These are phyloP conservation scores for Coenonympha arcania DNA, from an alignment of 2,888 invertebrate species.

Conservation along the genomic window DNA sequence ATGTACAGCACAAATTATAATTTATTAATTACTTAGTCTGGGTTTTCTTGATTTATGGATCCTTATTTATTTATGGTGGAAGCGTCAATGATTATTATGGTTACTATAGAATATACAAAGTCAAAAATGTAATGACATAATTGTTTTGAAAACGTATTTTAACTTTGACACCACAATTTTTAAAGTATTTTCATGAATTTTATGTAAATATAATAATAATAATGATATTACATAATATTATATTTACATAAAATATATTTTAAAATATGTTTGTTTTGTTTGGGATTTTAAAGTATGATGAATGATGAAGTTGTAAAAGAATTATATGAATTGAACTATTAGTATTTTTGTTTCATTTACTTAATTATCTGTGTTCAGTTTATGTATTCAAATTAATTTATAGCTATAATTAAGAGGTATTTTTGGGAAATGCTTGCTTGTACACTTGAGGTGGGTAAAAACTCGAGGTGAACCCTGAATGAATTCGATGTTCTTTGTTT, in stretches of 20 bases:
- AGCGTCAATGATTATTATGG: neutral
- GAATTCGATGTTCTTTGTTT: too few relatives aligned
- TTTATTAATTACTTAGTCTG: constrained; percentile 4
- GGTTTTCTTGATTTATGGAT: neutral
- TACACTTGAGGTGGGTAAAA: too few relatives aligned
- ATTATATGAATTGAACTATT: constrained; percentile 49
- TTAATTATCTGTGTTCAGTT: neutral
- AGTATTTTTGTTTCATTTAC: constrained; percentile 24
- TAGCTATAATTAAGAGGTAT: too few relatives aligned
- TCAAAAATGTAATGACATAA: too few relatives aligned
- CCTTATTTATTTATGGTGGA: constrained; percentile 1
- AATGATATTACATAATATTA: neutral
- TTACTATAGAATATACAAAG: constrained; percentile 4
- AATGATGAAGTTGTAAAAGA: constrained; percentile 35
- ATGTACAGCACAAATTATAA: constrained; percentile 30
- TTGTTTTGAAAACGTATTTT: too few relatives aligned
- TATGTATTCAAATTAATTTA: too few relatives aligned
- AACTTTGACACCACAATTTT: too few relatives aligned
- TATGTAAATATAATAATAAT: neutral
- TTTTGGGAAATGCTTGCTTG: too few relatives aligned
- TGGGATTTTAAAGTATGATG: constrained; percentile 19
- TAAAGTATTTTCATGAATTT: too few relatives aligned
- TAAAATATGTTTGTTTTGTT: constrained; percentile 14
- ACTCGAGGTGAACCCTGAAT: too few relatives aligned
- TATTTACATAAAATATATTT: neutral